Evolutionary conservation across 1,140 invertebrate genomes (phyloP), one percentile per base, ranked within the genome.

Genomic region (Drosophila kurseongensis): DNA sequence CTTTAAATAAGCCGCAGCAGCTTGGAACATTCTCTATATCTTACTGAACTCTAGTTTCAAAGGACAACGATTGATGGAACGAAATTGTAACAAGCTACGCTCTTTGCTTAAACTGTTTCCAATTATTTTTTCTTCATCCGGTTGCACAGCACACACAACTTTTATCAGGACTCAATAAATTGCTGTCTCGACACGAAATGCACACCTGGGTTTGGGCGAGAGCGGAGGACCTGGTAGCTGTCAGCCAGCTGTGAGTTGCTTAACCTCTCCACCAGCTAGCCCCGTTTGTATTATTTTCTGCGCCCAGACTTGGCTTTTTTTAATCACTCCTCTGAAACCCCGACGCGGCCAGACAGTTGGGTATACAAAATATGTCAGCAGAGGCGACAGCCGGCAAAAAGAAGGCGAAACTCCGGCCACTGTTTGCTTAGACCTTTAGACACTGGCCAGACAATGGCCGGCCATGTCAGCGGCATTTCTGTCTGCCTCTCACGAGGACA

Each of bases 291-390:
- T 75, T 76, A 66, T 76, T 61, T 67, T 48, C 56, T 51, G 38
- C 38, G 18, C 50, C 62, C 36, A 18, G 44, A 51, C 62, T 68
- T 75, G 65, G 56, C 57, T 56, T 47, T 47, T 76, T 83, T 75
- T 79, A 79, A 83, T 83, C 80, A 75, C 60, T 59, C 13, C 57
- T 55, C 41, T 54, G 29, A 14, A 45, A 27, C 14, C 67, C 55
- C n/a, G 23, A 40, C 40, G 12, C 59, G 42, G 63, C 77, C 68
- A 76, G 58, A 67, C 69, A 51, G 56, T 75, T 61, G 63, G 58
- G 54, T 68, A 75, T 63, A 85, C 81, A 85, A 86, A 82, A 71
- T 80, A 78, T 65, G 72, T 77, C 65, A 57, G 47, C 74, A 51
- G 71, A 60, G 72, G 36, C 68, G 68, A 62, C 72, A 47, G 59